Base-by-base conservation (phyloP, 2,888 invertebrate genomes). In the Gymnosoma rotundatum region DNA sequence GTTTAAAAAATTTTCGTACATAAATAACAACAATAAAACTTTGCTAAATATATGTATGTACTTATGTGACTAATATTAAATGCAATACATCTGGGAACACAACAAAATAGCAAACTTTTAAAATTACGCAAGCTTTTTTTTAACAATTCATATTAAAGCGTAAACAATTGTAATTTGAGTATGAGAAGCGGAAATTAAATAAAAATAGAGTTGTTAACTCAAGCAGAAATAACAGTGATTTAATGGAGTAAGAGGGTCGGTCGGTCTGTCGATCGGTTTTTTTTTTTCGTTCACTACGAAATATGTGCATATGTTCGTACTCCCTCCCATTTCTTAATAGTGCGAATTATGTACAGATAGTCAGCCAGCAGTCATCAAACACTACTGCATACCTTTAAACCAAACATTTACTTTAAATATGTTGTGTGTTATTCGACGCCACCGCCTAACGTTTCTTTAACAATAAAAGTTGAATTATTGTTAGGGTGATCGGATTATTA, bases 151-250 rank as follows among this genome's bases (percentile, higher is more conserved):
- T 66, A 63, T n/a, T n/a, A 12, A 52, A 12, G 16, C 10, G 58
- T 63, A 45, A 45, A 25, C 14, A 81, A 45, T 21, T 42, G 70
- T 69, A 74, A 67, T 61, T 60, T 80, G 45, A 69, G 63, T 66
- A 83, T 79, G 73, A 58, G 73, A 76, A 76, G 61, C 80, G 80
- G 76, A 83, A 79, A 79, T 75, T 32, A 60, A 42, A 48, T 48
- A 80, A 61, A 54, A 21, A 73, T 80, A 80, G 76, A 80, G 74
- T 76, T 80, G 80, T 81, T 81, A 63, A 84, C 36, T 78, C 73
- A 81, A 78, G 83, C 78, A 84, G 76, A 81, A 81, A 82, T 50
- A 48, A 75, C 50, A 64, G n/a, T 20, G 32, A 52, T 38, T 42
- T 69, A 69, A 56, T 61, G 32, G 32, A 52, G 48, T 69, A 61